Evolutionary conservation across 64 coral and sea anemone species (phyloP).

Genomic region (Acropora tenuis): DNA sequence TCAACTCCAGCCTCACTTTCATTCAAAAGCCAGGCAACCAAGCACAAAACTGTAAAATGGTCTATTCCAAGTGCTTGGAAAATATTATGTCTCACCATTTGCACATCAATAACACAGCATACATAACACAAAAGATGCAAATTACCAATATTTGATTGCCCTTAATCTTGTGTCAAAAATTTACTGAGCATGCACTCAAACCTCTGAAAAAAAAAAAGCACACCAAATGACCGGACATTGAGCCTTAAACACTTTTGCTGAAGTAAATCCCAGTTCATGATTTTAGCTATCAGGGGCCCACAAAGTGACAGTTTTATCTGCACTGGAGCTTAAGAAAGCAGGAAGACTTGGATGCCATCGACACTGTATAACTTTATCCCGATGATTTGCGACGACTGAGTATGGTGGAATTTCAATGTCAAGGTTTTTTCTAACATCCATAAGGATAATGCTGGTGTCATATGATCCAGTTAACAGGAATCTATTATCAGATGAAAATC

Average conservation of each 20-base stretch:
- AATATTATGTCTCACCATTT: no score
- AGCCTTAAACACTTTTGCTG: background rate
- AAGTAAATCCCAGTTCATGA: background rate
- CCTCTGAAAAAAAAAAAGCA: background rate
- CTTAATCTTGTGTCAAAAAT: no score
- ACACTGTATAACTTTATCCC: slow-evolving; percentile 95
- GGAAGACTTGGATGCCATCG: slow-evolving; percentile 88
- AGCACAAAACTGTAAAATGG: no score
- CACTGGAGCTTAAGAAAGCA: slow-evolving; percentile 92
- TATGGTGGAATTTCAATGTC: slow-evolving; percentile 76
- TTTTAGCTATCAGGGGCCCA: slow-evolving; percentile 80
- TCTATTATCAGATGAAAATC: slow-evolving; percentile 89
- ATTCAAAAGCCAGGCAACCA: no score
- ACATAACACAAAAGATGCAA: no score
- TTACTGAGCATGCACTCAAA: background rate
- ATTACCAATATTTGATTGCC: no score
- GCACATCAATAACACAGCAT: no score
- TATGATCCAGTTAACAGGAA: slow-evolving; percentile 91
- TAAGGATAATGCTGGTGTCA: slow-evolving; percentile 83
- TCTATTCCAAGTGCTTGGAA: no score
- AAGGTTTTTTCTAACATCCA: slow-evolving; percentile 83
- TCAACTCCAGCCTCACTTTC: no score
- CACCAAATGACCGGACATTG: background rate
- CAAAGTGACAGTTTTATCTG: slow-evolving; percentile 86
- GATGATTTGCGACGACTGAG: slow-evolving; percentile 82